phyloP scores from a whole-genome alignment of 2,113 vertebrate genomes.

The Rattus norvegicus region GRCr8 NC_086020.1:112935501-112936000 shows the following conservation, averaged over 20 bases:
- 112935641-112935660: background rate
- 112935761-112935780: background rate
- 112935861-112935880: background rate
- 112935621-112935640: slow-evolving; percentile 8
- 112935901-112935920: background rate
- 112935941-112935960: slow-evolving; percentile 38
- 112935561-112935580: background rate
- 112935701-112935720: background rate
- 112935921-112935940: background rate
- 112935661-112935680: background rate
- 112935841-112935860: background rate
- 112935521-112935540: background rate
- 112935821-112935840: background rate
- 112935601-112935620: background rate
- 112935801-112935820: background rate
- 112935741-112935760: no score
- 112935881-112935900: background rate
- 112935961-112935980: slow-evolving; percentile 26
- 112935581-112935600: background rate
- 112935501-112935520: background rate
- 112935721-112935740: background rate
- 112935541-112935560: background rate
- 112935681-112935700: background rate
- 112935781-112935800: background rate
- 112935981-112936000: background rate